Base-by-base conservation (phyloP, 2,797 vertebrate genomes). In the Bradypodion pumilum region DNA sequence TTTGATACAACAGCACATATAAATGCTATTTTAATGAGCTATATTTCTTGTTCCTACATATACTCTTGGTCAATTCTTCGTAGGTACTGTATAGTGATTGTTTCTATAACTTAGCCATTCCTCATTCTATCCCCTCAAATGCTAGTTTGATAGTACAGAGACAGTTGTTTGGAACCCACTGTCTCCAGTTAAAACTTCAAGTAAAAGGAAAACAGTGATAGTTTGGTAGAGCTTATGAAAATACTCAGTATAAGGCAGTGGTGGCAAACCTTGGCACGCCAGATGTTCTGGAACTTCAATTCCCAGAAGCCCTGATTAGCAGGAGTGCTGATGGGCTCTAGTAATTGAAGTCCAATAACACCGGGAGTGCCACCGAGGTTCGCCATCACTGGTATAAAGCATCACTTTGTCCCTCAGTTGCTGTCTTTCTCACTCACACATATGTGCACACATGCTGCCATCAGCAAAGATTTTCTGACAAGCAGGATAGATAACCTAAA, bases 1-100 rank as follows among this genome's bases (percentile, higher is more conserved):
- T 23, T 2, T 32, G 0, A 78, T 79, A 85, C 15, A 9, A 40
- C 76, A 27, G 23, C 32, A 72, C 12, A 10, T n/a, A 62, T 5
- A 78, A 81, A 25, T 25, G 37, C 1, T 0, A 0, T 37, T 66
- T 56, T 42, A 66, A 44, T 32, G 35, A 23, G 23, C 7, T 2
- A 19, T 72, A 63, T 44, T 73, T 75, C 23, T 60, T 10, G 65
- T 15, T 44, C 1, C 29, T 35, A 10, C 29, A 44, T 72, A 21
- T 72, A 40, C 46, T 60, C 60, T 25, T 16, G 15, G 15, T 4
- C 65, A 56, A 7, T 76, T 52, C 72, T 35, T 60, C 19, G 4
- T 6, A 27, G 27, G 10, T 44, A 8, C 5, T n/a, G 35, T 60
- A 60, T n/a, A n/a, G 59, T 29, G 15, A 13, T 35, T 49, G 59